A percentile compares a stretch with the other conserved stretches of the same genome.
Conservation (phyloP, 1,140 invertebrate genomes). For the Drosophila mauritiana region DNA sequence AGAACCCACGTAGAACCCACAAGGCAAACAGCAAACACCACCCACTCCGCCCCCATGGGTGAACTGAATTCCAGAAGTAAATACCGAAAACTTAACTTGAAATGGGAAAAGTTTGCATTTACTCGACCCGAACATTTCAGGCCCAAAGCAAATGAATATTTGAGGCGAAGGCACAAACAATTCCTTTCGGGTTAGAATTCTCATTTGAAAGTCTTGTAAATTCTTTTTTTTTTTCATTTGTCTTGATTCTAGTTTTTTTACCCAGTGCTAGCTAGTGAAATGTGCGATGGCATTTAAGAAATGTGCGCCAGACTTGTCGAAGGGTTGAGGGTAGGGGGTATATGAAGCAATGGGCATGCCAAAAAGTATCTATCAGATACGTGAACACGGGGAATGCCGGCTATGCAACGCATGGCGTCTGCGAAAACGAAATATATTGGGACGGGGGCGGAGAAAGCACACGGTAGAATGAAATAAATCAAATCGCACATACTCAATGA, state of each 20-base stretch:
- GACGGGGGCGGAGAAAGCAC: neutral
- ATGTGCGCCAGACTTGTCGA: conserved; percentile 58
- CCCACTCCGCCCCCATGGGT: conserved; percentile 8
- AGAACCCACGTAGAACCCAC: conserved; percentile 15
- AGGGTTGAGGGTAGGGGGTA: neutral
- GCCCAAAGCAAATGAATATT: conserved; percentile 48
- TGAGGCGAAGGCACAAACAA: conserved; percentile 37
- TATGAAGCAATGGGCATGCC: conserved; percentile 45
- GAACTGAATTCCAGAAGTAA: conserved; percentile 46
- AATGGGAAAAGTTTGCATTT: conserved; percentile 51
- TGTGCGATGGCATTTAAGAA: conserved; percentile 69
- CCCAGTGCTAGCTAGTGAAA: conserved; percentile 43
- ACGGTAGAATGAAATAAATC: conserved; percentile 58
- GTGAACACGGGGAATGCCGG: conserved; percentile 63
- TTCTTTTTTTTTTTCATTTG: neutral
- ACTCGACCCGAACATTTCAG: conserved; percentile 21
- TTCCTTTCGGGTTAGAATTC: conserved; percentile 53
- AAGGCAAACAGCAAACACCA: conserved; percentile 21
- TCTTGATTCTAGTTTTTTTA: conserved; percentile 2
- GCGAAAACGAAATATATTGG: neutral
- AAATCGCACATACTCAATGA: conserved; percentile 38
- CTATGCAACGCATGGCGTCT: conserved; percentile 69
- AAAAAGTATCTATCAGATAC: conserved; percentile 66
- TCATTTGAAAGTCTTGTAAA: conserved; percentile 51
- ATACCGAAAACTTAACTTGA: conserved; percentile 45